Evolutionary conservation across 2,888 invertebrate species (phyloP).

Genomic region (Drosophila incognita): DNA sequence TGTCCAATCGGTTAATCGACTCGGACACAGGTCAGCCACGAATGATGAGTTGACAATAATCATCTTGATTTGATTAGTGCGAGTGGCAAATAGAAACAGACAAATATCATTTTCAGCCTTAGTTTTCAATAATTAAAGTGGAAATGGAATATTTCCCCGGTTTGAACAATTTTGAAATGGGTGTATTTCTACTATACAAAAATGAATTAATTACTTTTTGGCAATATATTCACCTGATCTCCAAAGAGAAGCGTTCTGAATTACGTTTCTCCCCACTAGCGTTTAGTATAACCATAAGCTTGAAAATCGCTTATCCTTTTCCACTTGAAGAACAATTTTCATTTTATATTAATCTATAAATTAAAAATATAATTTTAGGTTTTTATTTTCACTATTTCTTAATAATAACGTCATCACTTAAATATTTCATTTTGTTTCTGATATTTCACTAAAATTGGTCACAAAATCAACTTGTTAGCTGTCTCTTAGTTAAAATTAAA

Average conservation of each 20-base stretch:
- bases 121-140: slow-evolving; percentile 18
- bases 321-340: slow-evolving; percentile 19
- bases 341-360: slow-evolving; percentile 30
- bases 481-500: neutral
- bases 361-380: rapidly evolving
- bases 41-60: slow-evolving; percentile 56
- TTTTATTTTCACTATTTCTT: neutral
- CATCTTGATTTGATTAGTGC: slow-evolving; percentile 47
- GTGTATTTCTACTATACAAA: neutral
- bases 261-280: neutral
- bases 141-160: neutral
- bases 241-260: neutral
- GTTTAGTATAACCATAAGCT: slow-evolving; percentile 15
- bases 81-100: slow-evolving; percentile 39
- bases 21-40: neutral
- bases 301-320: neutral
- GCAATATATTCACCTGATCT: slow-evolving; percentile 22
- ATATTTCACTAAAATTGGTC: neutral
- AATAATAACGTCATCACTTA: neutral
- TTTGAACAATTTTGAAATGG: neutral
- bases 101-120: neutral
- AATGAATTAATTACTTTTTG: no score
- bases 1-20: slow-evolving; percentile 13
- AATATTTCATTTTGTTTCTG: neutral
- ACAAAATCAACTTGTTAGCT: neutral